Evolutionary conservation across 2,797 vertebrate species (phyloP), one percentile per base, ranked within the genome.

Genomic region (Falco peregrinus): DNA sequence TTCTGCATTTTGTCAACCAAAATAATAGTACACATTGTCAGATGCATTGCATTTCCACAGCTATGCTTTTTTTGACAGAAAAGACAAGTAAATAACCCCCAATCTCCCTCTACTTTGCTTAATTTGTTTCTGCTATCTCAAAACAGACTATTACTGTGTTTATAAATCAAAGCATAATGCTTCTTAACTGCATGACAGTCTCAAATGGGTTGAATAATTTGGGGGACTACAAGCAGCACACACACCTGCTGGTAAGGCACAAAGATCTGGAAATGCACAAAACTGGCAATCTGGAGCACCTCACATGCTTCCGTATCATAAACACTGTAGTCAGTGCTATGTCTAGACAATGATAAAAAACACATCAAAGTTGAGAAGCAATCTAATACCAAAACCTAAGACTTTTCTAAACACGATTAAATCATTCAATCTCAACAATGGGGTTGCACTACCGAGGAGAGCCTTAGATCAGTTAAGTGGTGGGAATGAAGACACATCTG

Each of bases 111-210:
- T 93, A 94, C 64, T 97, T 96, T 93, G 50, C 87, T 84, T 97
- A 94, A 97, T 97, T 95, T 96, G 87, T 95, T 96, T 97, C 89
- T 93, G 50, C 67, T 97, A 71, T 95, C 89, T 96, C 89, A 87
- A 93, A 95, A 43, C 33, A 88, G 67, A 70, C 60, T 90, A 86
- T 94, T 95, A 90, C 18, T 78, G 24, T 95, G 81, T 92, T 96
- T 96, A 80, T 94, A 97, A 89, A 96, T 92, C 86, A 87, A 93
- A 95, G 39, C 1, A 0, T 83, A 88, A 94, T 74, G 45, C 43
- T 89, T 95, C 81, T 86, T 71, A 76, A 87, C 73, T 89, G n/a
- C 67, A 57, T 76, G 74, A 92, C 90, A 95, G 54, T 88, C 69
- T 96, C 41, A 93, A 92, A 89, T 45, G 56, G 51, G 17, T 61